phyloP scores from a whole-genome alignment of 2,113 vertebrate genomes.

The Austrofundulus limnaeus region DNA sequence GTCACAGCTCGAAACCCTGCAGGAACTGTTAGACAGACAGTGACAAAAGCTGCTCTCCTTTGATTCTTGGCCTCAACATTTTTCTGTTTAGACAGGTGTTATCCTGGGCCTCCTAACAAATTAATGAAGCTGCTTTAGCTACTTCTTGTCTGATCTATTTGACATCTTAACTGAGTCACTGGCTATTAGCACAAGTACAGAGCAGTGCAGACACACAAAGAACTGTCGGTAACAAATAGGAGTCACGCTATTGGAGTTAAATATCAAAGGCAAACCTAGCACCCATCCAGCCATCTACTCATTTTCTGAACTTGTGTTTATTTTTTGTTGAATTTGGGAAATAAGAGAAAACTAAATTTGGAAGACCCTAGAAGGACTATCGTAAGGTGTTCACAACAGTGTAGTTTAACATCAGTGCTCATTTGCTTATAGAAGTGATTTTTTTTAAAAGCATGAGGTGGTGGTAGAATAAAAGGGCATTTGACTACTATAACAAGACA shows the following conservation, averaged over 20 bases:
- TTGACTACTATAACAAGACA: not conserved
- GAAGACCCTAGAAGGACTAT: not conserved
- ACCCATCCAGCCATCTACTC: too few species aligned
- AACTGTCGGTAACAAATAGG: too few species aligned
- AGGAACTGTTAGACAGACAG: not conserved
- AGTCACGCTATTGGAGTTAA: too few species aligned
- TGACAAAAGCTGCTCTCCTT: not conserved
- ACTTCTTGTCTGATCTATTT: not conserved
- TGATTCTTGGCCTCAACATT: conserved; percentile 3
- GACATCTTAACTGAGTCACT: not conserved
- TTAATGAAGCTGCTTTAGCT: not conserved
- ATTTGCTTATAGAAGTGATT: not conserved
- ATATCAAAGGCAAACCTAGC: too few species aligned
- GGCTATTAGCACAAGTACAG: not conserved
- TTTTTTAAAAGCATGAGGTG: not conserved
- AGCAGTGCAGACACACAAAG: not conserved
- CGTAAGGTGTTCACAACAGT: not conserved
- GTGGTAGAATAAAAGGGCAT: not conserved
- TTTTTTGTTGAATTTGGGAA: too few species aligned
- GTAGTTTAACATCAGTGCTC: not conserved
- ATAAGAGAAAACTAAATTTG: too few species aligned
- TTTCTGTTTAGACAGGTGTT: not conserved
- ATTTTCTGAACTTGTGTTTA: too few species aligned
- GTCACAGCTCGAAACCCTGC: not conserved
- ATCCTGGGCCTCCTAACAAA: conserved; percentile 1